Evolutionary conservation across 2,113 vertebrate species (phyloP).

Genomic region (Cyprinodon tularosa): DNA sequence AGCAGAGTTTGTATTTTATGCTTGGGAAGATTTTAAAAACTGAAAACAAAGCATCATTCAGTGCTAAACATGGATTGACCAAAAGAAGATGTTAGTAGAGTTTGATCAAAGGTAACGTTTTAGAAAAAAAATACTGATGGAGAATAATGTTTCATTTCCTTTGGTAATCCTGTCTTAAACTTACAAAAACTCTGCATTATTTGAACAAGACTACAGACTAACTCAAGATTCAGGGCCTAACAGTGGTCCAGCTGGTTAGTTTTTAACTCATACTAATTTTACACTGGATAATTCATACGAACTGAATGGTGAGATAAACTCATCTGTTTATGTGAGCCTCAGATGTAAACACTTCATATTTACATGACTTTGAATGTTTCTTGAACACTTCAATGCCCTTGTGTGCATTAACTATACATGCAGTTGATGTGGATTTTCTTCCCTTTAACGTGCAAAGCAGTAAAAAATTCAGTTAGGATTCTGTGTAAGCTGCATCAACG

Average conservation of each 20-base stretch:
- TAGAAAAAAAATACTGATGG: neutral
- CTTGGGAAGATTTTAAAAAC: neutral
- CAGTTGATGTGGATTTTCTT: neutral
- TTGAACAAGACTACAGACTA: no score
- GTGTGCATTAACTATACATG: neutral
- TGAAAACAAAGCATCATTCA: neutral
- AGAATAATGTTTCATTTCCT: no score
- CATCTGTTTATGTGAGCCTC: neutral
- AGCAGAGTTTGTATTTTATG: neutral
- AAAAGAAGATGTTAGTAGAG: no score
- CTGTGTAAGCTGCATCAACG: neutral
- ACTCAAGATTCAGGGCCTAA: no score
- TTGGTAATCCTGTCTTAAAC: no score
- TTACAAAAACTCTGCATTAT: no score
- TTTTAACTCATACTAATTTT: no score
- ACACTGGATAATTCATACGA: no score
- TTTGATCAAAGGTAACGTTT: conserved; percentile 4
- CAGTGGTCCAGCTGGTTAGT: no score
- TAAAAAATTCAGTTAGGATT: neutral
- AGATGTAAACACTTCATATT: neutral
- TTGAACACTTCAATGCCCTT: neutral
- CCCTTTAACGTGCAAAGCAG: neutral
- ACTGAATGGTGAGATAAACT: no score
- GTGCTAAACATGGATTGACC: neutral
- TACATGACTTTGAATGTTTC: neutral